Evolutionary conservation across 2,888 invertebrate species (phyloP), one percentile per base, ranked within the genome.

Genomic region (Mythimna pallens): DNA sequence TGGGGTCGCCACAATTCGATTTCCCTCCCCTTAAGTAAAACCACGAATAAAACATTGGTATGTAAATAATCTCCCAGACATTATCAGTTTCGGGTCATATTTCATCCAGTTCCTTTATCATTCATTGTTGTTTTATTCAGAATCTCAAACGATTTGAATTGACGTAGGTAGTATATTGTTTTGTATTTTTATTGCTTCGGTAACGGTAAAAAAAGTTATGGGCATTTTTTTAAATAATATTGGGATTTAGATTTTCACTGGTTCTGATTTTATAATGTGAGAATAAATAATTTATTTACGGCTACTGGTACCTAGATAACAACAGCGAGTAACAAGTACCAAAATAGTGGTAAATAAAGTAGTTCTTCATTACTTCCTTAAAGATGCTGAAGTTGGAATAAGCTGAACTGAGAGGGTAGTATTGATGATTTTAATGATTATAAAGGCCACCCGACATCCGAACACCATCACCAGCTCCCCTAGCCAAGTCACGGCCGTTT

Each of bases 101-200:
- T 40, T 40, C 25, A 25, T 47, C 10, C 22, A 22, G 30, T 12
- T 30, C 52, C 64, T 0, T 50, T 40, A 65, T 20, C 20, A 66
- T 50, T 57, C 57, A 17, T 43, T 68, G 10, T 59, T 67, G 36
- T 78, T 62, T 71, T 52, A 78, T 78, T 78, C 61, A 34, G 9
- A 22, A 78, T 52, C 14, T 25, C 22, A 43, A 22, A 40, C 9
- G 20, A 74, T 80, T 68, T 67, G 55, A 54, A 67, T 74, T 66
- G 78, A 80, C 68, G 68, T 43, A 47, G n/a, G 34, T 43, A 10
- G 10, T 17, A 65, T 25, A 22, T 14, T 62, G 58, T 67, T 50
- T 62, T 52, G 61, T 63, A 73, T 63, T 65, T 76, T 57, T 65
- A 25, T 50, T 54, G 25, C 1, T 34, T 54, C n/a, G 17, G 50